phyloP scores from a whole-genome alignment of 2,113 vertebrate genomes.

The Neogale vison region DNA sequence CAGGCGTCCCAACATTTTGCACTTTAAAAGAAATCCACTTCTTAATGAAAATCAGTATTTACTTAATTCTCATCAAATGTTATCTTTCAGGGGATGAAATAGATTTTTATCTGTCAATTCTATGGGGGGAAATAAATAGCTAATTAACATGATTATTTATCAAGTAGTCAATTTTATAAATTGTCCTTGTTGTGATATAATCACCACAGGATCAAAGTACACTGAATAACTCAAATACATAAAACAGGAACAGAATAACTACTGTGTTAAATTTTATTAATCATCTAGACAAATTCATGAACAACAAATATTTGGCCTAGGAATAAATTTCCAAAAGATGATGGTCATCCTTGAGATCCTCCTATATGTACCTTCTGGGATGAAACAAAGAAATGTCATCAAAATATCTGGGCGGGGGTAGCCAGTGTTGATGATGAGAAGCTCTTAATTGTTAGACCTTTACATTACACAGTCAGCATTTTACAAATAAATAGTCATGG shows the following conservation, averaged over 20 bases:
- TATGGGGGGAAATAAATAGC: not conserved
- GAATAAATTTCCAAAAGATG: not conserved
- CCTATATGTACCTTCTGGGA: not conserved
- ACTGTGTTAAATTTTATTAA: not conserved
- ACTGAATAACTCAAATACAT: not conserved
- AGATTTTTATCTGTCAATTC: constrained; percentile 18
- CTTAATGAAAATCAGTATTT: constrained; percentile 50
- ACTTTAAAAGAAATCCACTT: constrained; percentile 12
- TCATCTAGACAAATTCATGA: not conserved
- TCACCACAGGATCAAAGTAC: not conserved
- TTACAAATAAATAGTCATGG: not conserved
- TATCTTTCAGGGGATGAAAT: not conserved
- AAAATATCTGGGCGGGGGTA: not conserved
- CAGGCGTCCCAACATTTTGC: too few species aligned
- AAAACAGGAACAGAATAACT: not conserved
- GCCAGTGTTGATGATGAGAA: not conserved
- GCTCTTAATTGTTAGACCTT: not conserved
- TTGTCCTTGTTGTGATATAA: not conserved
- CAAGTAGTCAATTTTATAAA: not conserved
- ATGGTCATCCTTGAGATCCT: not conserved
- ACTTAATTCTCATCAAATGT: constrained; percentile 16
- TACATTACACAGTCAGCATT: not conserved
- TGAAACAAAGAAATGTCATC: not conserved
- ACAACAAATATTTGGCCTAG: not conserved
- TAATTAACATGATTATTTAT: constrained; percentile 32